Evolutionary conservation across 2,888 invertebrate genomes (phyloP).

Genomic region (Syrista parreyssii): DNA sequence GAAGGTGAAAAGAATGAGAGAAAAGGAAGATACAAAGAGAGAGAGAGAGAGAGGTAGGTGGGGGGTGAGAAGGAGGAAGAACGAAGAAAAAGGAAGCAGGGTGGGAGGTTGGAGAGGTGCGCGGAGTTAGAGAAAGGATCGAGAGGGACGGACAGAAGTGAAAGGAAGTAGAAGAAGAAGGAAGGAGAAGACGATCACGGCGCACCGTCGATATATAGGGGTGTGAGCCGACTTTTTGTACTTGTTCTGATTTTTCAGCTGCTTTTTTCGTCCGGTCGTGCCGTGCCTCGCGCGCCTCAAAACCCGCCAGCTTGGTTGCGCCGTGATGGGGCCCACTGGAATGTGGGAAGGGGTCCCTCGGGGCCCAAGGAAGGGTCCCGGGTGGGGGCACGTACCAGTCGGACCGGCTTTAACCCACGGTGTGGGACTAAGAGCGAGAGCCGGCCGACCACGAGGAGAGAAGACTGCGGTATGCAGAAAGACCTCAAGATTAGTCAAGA

Average conservation of each 20-base stretch:
- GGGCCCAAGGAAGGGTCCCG: constrained; percentile 74
- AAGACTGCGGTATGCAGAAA: constrained; percentile 55
- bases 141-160: constrained; percentile 9
- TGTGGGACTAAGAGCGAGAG: constrained; percentile 36
- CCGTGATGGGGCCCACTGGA: constrained; percentile 65
- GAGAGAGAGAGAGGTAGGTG: background rate
- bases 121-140: background rate
- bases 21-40: background rate
- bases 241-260: constrained; percentile 56
- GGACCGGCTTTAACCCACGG: constrained; percentile 49
- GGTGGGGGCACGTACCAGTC: constrained; percentile 63
- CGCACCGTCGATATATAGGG: constrained; percentile 29
- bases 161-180: constrained; percentile 12
- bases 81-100: background rate
- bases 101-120: background rate
- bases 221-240: constrained; percentile 49
- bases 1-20: background rate
- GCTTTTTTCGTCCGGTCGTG: constrained; percentile 48
- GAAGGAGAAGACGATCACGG: constrained; percentile 10
- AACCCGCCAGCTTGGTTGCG: constrained; percentile 49
- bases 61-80: background rate
- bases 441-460: constrained; percentile 26
- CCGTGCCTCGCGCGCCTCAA: constrained; percentile 55
- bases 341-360: constrained; percentile 70
- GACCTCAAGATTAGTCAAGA: constrained; percentile 57